Base-by-base conservation (phyloP, 2,888 invertebrate species). In the Trichopoda pennipes region DNA sequence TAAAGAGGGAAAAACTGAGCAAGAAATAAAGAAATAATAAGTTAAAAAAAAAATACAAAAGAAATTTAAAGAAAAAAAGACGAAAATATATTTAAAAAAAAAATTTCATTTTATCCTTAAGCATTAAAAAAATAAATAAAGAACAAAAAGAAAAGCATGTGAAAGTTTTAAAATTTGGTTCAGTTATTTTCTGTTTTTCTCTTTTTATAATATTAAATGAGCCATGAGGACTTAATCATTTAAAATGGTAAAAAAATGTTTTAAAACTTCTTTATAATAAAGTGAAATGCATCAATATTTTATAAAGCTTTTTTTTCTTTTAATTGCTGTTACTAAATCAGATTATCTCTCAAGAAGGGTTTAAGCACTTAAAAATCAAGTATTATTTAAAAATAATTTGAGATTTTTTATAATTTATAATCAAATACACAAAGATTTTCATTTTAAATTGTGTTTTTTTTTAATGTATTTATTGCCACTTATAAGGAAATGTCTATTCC, bases 191-290 rank as follows among this genome's bases (percentile, higher is more conserved):
- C 10, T 6, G 6, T 42, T 21, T 28, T 55, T 53, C 53, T 53
- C 21, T 21, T 0, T 63, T 63, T n/a, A 21, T 49, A 47, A 23
- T 1, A 64, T 49, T 21, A 44, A 56, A 77, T 77, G 63, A 70
- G 49, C 44, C 63, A 49, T 58, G 12, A 70, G 12, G 49, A 69
- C 61, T 77, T 77, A 77, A 78, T 69, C 47, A 69, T 42, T 42
- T 56, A 42, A 16, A 72, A 53, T 28, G 14, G 23, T 6, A 28
- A 55, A 28, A 49, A 47, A 49, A 35, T 32, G 7, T 7, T 9
- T 38, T n/a, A n/a, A 19, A 28, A n/a, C 47, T 61, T 10, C 23
- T 49, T 47, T 69, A n/a, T 19, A 32, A 17, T 7, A 38, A 12
- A 69, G 14, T 21, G 17, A 4, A 44, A 12, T 21, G 21, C 35